Base-by-base conservation (phyloP, 2,888 invertebrate genomes). In the Amblyteles armatorius region DNA sequence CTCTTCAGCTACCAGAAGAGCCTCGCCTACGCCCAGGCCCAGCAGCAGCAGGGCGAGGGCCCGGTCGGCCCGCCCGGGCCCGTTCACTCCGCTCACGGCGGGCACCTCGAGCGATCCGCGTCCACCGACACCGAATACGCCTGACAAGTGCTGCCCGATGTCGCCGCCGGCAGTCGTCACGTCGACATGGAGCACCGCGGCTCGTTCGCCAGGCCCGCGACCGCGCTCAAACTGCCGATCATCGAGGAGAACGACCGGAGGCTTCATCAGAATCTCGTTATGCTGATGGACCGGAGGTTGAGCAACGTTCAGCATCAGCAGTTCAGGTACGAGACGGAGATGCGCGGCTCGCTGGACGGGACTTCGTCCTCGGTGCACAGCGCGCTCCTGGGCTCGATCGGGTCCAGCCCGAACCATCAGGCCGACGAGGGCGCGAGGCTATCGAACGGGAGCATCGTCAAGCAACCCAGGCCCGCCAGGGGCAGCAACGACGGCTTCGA, bases 1-100 rank as follows among this genome's bases (percentile, higher is more conserved):
- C 94, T 97, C 87, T 97, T 97, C 94, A 97, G 97, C 94, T 97
- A 97, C 93, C 97, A 97, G 94, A 96, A 97, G 94, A 97, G 96
- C 91, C 95, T 97, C 86, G 96, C 97, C 69, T 96, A 95, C 90
- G 96, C 96, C 69, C 96, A 96, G 93, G 96, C 96, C 67, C 95
- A 93, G 63, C 90, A 91, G 36, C 89, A 90, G 33, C 67, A 16
- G 9, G 57, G 33, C 22, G 71, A 71, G 0, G 85, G 72, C 26
- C 26, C 77, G 4, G 79, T 80, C 1, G 82, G 79, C 88, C 94
- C 92, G 91, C 94, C 92, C 29, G 82, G 81, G 48, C 52, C 86
- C 4, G 74, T 84, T 13, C 74, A 86, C 84, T 78, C 74, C 7
- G 88, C 94, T 88, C 90, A 94, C 92, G 87, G 94, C 92, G 90